Evolutionary conservation across 1,140 invertebrate genomes (phyloP), one percentile per base, ranked within the genome.

Genomic region (Eulimnadia texana): DNA sequence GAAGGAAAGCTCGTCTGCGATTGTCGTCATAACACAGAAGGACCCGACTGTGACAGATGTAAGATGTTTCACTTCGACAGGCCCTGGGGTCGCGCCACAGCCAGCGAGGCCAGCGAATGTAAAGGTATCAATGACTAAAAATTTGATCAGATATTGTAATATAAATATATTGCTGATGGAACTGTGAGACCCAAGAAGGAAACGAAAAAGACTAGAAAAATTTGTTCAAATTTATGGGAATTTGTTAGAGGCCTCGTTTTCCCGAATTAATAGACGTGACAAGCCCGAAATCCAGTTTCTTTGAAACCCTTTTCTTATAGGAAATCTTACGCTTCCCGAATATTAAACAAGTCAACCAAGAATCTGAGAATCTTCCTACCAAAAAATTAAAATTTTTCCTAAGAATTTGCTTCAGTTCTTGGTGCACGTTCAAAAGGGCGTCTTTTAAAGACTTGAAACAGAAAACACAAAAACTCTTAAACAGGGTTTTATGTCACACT

Each of bases 51-150:
- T 78, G 96, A 99, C 77, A 81, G 90, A 65, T 99, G 97, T 79
- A 96, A 94, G 73, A 88, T 88, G 20, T 99, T 99, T 80, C 89
- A 96, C 78, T 97, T 94, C 74, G 97, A 99, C 74, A 77, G 93
- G 64, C 97, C 97, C 29, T 99, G 97, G 97, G 91, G 89, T 33
- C 78, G 95, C 67, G 96, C 96, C 53, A 98, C 95, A 3, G 83
- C 85, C 3, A 80, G 82, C 58, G 89, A 96, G 70, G 90, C 96
- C 67, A 94, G 98, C 79, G 93, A 97, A 76, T 99, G 97, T 78
- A 92, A 95, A 83, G 88, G 95, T 97, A 77, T n/a, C n/a, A n/a
- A n/a, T n/a, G n/a, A n/a, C n/a, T n/a, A n/a, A n/a, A n/a, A n/a
- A n/a, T n/a, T n/a, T n/a, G n/a, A n/a, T n/a, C n/a, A n/a, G 79